Evolutionary conservation across 2,888 invertebrate species (phyloP), one percentile per base, ranked within the genome.

Genomic region (Xestia ashworthii): DNA sequence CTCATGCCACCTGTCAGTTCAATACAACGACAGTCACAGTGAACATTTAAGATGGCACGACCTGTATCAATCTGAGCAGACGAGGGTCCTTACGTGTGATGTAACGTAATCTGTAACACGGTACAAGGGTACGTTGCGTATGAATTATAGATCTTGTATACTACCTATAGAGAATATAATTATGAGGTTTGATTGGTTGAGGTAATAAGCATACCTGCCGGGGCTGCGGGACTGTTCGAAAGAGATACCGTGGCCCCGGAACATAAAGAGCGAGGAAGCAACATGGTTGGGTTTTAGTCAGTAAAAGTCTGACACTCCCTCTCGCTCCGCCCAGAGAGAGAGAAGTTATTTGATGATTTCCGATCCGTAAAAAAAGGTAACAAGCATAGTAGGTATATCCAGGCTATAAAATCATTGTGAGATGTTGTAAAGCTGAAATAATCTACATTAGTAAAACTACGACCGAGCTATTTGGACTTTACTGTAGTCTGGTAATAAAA

Each of bases 1-100:
- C 19, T 41, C 14, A 32, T 6, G 55, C 38, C 44, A 60, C 64
- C 65, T 71, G 60, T 75, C 68, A n/a, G 44, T 71, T 62, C 32
- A 50, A 38, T 32, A 55, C 38, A 72, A 22, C 69, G 64, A 48
- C 74, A 65, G 53, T 48, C 46, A 14, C 71, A 60, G 19, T 3
- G 25, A 71, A 12, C 41, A 32, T 53, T 32, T 25, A 38, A 71
- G 62, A 55, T 19, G 50, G 48, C 41, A 44, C 22, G 78, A 77
- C 83, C 86, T 69, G 74, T 62, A 74, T 83, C 84, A 83, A 78
- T 86, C 73, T 69, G 38, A 46, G 9, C 60, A 64, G 71, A 83
- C 74, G 55, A 22, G 82, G 83, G 71, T 82, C 48, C 48, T 66
- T n/a, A 66, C 71, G 55, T 44, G 66, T 55, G 64, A 71, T 74